A percentile compares a stretch with the other conserved stretches of the same genome.
These are phyloP conservation scores for Drosophila kokeensis DNA, from an alignment of 2,888 invertebrate genomes.

Conservation along the genomic window DNA sequence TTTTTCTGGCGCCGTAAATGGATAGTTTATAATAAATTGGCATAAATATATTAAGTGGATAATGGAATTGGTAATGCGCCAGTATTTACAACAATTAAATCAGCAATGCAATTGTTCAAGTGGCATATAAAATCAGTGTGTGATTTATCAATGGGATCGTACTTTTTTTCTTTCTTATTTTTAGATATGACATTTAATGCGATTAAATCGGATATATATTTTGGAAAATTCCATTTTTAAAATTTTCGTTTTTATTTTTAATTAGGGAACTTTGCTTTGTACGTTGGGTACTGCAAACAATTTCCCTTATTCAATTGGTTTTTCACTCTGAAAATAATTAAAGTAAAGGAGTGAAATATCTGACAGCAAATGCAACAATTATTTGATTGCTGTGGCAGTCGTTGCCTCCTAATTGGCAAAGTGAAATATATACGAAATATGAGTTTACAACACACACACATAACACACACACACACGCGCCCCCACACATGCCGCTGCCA, in stretches of 20 bases:
- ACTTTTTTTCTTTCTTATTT: neutral
- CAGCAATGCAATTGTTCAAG: constrained; percentile 48
- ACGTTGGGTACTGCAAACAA: neutral
- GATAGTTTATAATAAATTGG: constrained; percentile 60
- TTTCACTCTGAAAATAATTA: constrained; percentile 53
- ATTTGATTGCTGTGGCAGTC: constrained; percentile 77
- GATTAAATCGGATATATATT: neutral
- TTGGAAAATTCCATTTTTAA: neutral
- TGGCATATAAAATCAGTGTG: constrained; percentile 27
- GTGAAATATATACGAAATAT: constrained; percentile 66
- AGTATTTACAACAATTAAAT: constrained; percentile 58
- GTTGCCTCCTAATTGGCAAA: constrained; percentile 65
- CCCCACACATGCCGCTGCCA: constrained; percentile 19
- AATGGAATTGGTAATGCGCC: constrained; percentile 47
- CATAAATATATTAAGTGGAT: constrained; percentile 60
- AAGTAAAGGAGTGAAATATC: constrained; percentile 60
- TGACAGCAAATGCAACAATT: constrained; percentile 74
- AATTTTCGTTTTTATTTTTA: neutral
- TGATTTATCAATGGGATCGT: neutral
- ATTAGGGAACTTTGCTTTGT: neutral
- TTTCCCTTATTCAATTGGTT: neutral
- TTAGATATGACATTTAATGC: constrained; percentile 4
- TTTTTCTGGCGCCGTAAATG: constrained; percentile 47
- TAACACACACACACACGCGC: constrained; percentile 8
- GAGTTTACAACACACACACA: constrained; percentile 16